These are phyloP conservation scores for Onthophagus taurus DNA, from an alignment of 1,140 invertebrate genomes.

Conservation along the genomic window DNA sequence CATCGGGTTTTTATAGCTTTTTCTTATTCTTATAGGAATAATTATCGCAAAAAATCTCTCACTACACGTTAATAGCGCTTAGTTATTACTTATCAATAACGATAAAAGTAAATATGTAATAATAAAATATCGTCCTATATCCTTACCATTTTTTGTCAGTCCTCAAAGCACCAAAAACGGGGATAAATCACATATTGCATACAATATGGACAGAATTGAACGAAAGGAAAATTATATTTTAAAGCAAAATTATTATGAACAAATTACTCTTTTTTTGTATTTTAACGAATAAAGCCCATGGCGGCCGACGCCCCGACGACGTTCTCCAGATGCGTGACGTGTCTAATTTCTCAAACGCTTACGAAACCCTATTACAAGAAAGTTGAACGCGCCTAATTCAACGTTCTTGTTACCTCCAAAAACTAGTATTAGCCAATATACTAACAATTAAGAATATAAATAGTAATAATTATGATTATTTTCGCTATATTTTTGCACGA, in stretches of 20 bases:
- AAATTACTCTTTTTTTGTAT: conserved; percentile 6
- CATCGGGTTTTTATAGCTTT: too few relatives aligned
- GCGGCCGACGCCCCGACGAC: conserved; percentile 11
- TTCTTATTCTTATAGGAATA: too few relatives aligned
- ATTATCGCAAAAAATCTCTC: too few relatives aligned
- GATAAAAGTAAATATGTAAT: background rate
- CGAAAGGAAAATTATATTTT: too few relatives aligned
- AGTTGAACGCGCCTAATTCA: conserved; percentile 8
- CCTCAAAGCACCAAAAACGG: background rate
- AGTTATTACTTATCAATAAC: too few relatives aligned
- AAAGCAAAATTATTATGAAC: conserved; percentile 5
- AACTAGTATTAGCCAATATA: too few relatives aligned
- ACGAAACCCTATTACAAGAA: conserved; percentile 9
- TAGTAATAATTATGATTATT: too few relatives aligned
- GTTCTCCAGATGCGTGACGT: conserved; percentile 16
- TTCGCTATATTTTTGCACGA: conserved; percentile 15
- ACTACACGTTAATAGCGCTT: too few relatives aligned
- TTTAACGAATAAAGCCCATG: conserved; percentile 1
- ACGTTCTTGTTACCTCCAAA: conserved; percentile 8
- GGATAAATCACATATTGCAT: conserved; percentile 9
- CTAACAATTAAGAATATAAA: conserved; percentile 1
- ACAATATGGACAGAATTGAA: conserved; percentile 1
- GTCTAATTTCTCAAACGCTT: background rate
- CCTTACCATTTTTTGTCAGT: conserved; percentile 17
- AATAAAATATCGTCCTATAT: conserved; percentile 8